Percentiles rank a stretch among this genome's conserved stretches.
These are phyloP conservation scores for Oscheius sp. DNA, from an alignment of 2,888 invertebrate species.

Conservation along the genomic window DNA sequence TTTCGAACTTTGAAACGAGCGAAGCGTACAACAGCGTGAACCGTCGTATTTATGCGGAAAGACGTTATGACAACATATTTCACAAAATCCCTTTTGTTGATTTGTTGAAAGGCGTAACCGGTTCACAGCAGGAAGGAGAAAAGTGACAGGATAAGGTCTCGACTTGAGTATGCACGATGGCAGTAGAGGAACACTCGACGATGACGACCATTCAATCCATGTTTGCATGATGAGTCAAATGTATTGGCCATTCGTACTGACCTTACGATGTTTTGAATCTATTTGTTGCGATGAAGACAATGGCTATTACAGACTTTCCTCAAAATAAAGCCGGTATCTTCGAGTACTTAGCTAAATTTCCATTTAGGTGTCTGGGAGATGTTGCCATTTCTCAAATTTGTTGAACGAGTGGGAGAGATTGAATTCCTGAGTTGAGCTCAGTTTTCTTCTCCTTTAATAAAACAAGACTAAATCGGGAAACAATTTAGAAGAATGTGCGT, in stretches of 20 bases:
- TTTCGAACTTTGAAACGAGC: background rate
- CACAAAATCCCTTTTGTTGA: conserved; percentile 6
- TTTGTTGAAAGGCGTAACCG: conserved; percentile 12
- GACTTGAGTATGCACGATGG: conserved; percentile 6
- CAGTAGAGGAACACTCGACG: conserved; percentile 4
- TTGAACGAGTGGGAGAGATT: too few relatives aligned
- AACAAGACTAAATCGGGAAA: too few relatives aligned
- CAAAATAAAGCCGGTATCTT: too few relatives aligned
- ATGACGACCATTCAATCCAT: conserved; percentile 12
- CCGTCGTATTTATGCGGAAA: conserved; percentile 8
- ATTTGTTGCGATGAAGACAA: too few relatives aligned
- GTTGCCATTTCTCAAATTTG: too few relatives aligned
- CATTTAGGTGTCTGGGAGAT: too few relatives aligned
- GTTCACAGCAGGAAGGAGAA: conserved; percentile 20
- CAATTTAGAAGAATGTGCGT: too few relatives aligned
- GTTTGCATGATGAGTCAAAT: conserved; percentile 19
- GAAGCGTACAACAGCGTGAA: background rate
- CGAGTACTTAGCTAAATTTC: too few relatives aligned
- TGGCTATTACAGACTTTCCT: too few relatives aligned
- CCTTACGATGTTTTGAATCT: conserved; percentile 10
- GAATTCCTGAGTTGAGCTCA: too few relatives aligned
- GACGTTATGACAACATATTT: conserved; percentile 8
- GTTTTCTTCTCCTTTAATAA: too few relatives aligned
- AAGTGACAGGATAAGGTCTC: background rate
- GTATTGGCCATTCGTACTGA: background rate